Evolutionary conservation across 2,888 invertebrate genomes (phyloP).

Genomic region (Drosophila robusta): DNA sequence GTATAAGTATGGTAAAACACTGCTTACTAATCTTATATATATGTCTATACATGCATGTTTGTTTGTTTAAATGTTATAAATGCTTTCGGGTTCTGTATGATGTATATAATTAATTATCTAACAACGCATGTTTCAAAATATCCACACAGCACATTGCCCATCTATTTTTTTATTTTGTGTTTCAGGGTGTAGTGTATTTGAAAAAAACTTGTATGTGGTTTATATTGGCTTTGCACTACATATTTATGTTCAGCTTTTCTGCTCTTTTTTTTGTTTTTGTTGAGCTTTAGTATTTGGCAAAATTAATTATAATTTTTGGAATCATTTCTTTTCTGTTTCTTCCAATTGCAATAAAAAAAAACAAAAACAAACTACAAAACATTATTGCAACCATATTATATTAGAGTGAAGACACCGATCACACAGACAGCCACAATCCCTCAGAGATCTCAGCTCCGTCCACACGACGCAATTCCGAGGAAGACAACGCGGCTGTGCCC

Average conservation of each 20-base stretch:
- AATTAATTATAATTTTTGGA: conserved; percentile 52
- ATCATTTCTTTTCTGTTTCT: conserved; percentile 63
- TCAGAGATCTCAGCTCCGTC: conserved; percentile 84
- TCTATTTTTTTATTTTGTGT: conserved; percentile 2
- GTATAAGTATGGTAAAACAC: no score
- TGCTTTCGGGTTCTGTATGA: conserved; percentile 11
- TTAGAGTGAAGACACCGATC: conserved; percentile 84
- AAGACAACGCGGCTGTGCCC: conserved; percentile 82
- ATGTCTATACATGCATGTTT: neutral
- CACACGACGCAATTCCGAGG: conserved; percentile 84
- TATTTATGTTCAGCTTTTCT: conserved; percentile 25
- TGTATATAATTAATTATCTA: conserved; percentile 1
- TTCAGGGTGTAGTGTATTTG: neutral
- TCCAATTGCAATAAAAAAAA: conserved; percentile 46
- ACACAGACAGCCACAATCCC: conserved; percentile 84
- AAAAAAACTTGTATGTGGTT: neutral
- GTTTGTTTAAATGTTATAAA: neutral
- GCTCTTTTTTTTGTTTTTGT: conserved; percentile 10
- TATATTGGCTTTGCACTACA: conserved; percentile 15
- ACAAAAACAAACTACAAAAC: conserved; percentile 29
- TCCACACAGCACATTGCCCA: neutral
- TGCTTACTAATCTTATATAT: neutral
- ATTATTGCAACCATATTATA: conserved; percentile 51
- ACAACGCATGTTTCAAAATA: neutral
- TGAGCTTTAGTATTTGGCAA: conserved; percentile 35